These are phyloP conservation scores for Mormyrops boulengeri DNA, from an alignment of 2,797 vertebrate species.

Conservation along the genomic window DNA sequence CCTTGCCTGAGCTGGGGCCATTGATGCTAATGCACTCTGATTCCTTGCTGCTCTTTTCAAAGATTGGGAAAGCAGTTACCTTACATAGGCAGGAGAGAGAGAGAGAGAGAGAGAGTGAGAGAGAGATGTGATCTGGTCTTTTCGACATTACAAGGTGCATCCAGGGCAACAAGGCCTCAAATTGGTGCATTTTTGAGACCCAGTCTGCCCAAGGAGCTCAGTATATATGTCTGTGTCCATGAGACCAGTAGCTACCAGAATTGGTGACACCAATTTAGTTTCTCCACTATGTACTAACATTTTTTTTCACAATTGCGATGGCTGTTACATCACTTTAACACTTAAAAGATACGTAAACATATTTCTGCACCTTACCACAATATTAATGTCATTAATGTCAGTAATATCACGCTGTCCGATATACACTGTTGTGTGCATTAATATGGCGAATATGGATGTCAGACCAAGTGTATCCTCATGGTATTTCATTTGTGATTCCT, in stretches of 20 bases:
- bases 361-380: not conserved
- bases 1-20: not conserved
- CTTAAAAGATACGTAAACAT: not conserved
- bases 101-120: not conserved
- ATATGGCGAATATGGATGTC: not conserved
- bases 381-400: not conserved
- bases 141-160: not conserved
- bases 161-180: not conserved
- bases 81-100: not conserved
- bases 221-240: conserved; percentile 18
- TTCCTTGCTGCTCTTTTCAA: conserved; percentile 13
- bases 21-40: conserved; percentile 12
- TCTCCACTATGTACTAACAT: not conserved
- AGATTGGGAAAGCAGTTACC: not conserved
- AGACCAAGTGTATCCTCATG: not conserved
- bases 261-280: not conserved
- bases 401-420: not conserved
- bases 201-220: conserved; percentile 29
- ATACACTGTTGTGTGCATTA: not conserved
- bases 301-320: not conserved
- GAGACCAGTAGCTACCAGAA: not conserved
- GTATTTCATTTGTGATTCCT: not conserved
- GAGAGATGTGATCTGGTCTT: not conserved
- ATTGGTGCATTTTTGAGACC: conserved; percentile 36
- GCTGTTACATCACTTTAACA: not conserved